These are phyloP conservation scores for Allacma fusca DNA, from an alignment of 2,888 invertebrate species.

Conservation along the genomic window DNA sequence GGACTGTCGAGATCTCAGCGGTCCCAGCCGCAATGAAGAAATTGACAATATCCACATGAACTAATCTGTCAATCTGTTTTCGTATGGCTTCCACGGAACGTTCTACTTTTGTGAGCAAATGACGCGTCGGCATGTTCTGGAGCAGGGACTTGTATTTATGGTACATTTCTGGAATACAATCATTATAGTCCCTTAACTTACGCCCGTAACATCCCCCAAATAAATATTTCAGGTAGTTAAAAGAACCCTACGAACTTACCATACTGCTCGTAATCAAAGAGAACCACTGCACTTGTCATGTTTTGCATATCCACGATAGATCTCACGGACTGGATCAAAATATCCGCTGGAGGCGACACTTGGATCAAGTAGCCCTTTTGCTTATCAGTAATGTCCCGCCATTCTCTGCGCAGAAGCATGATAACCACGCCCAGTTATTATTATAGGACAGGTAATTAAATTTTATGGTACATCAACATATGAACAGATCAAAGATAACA, in stretches of 20 bases:
- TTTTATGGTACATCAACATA: no score
- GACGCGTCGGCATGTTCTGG: not conserved
- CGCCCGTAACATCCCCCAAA: no score
- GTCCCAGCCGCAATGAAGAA: slow-evolving; percentile 3
- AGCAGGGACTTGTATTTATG: not conserved
- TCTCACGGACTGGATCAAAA: not conserved
- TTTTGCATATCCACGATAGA: not conserved
- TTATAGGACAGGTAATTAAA: no score
- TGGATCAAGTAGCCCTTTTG: not conserved
- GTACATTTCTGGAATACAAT: slow-evolving; percentile 4
- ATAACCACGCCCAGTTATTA: no score
- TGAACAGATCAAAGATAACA: no score
- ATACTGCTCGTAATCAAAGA: not conserved
- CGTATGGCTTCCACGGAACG: no score
- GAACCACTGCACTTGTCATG: not conserved
- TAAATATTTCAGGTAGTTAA: no score
- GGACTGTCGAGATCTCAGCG: not conserved
- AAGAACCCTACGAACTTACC: not conserved
- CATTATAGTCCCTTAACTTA: no score
- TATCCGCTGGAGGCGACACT: not conserved
- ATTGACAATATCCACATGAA: no score
- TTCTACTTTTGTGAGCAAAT: not conserved
- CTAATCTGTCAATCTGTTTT: no score
- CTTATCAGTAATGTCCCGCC: not conserved
- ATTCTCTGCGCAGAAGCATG: no score